Percentiles rank a stretch among this genome's conserved stretches.
Evolutionary conservation across 2,113 vertebrate species (phyloP).

Genomic region (Lycaon pictus): DNA sequence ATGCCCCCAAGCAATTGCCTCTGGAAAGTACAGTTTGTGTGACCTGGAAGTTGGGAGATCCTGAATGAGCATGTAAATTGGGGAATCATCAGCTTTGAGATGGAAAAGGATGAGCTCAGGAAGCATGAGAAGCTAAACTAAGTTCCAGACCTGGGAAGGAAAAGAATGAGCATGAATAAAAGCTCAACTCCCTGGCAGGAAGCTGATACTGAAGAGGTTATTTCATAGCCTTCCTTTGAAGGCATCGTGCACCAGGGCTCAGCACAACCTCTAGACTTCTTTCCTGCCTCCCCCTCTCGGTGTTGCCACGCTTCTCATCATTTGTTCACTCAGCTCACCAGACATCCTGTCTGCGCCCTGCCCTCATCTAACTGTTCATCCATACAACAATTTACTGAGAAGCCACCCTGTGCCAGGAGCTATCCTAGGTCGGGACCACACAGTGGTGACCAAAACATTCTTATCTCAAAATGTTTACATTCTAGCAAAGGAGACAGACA

Average conservation of each 20-base stretch:
- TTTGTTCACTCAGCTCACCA: slow-evolving; percentile 26
- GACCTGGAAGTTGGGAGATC: not conserved
- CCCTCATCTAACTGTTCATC: slow-evolving; percentile 7
- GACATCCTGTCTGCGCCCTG: not conserved
- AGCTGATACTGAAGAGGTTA: not conserved
- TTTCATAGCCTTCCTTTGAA: slow-evolving; percentile 22
- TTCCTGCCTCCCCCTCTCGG: not conserved
- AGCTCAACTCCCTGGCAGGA: not conserved
- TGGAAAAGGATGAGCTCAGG: slow-evolving; percentile 3
- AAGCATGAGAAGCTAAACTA: not conserved
- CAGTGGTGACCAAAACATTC: not conserved
- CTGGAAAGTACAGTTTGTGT: not conserved
- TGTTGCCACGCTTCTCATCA: not conserved
- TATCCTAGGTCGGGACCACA: not conserved
- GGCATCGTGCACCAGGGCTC: not conserved
- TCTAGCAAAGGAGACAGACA: not conserved
- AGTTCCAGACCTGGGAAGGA: not conserved
- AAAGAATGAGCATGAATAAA: not conserved
- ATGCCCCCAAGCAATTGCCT: not conserved
- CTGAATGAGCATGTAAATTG: slow-evolving; percentile 2
- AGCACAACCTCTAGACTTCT: not conserved
- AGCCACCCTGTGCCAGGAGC: not conserved
- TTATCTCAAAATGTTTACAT: slow-evolving; percentile 32
- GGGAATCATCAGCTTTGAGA: not conserved
- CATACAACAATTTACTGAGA: slow-evolving; percentile 10